Conservation (phyloP, 2,888 invertebrate genomes). For the Nebria brevicollis region DNA sequence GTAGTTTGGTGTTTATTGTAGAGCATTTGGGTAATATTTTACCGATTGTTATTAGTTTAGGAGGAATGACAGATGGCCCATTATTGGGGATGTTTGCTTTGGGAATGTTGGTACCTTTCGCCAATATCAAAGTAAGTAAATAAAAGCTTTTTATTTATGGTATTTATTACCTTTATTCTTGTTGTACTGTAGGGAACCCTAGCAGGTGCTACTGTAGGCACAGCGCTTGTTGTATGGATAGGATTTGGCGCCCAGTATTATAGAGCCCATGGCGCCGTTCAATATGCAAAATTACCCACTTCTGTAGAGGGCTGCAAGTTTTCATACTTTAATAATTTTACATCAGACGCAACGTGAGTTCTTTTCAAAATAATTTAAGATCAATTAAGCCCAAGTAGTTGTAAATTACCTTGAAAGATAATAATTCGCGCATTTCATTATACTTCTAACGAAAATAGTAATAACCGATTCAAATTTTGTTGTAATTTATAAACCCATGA, state of each 20-base stretch:
- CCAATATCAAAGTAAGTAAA: slow-evolving; percentile 65
- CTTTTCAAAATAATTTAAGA: not conserved
- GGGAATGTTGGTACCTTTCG: slow-evolving; percentile 72
- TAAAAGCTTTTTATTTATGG: not conserved
- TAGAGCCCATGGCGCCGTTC: slow-evolving; percentile 23
- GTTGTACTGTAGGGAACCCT: slow-evolving; percentile 48
- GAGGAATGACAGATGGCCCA: slow-evolving; percentile 72
- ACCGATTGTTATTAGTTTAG: slow-evolving; percentile 70
- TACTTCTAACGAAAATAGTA: too few relatives aligned
- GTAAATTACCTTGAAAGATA: not conserved
- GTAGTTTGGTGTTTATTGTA: slow-evolving; percentile 67
- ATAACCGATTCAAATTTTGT: too few relatives aligned
- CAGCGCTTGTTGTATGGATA: slow-evolving; percentile 47
- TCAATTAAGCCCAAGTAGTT: not conserved
- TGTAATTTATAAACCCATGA: too few relatives aligned
- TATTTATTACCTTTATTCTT: not conserved
- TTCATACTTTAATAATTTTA: slow-evolving; percentile 7
- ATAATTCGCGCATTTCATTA: not conserved
- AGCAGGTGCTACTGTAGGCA: slow-evolving; percentile 44
- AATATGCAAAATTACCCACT: slow-evolving; percentile 33
- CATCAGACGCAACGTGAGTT: not conserved
- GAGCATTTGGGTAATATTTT: slow-evolving; percentile 74
- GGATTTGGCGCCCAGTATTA: slow-evolving; percentile 42
- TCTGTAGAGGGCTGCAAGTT: slow-evolving; percentile 41
- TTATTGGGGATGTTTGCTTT: slow-evolving; percentile 72